Evolutionary conservation across 1,140 invertebrate genomes (phyloP), one percentile per base, ranked within the genome.

Genomic region (Chymomyza costata): DNA sequence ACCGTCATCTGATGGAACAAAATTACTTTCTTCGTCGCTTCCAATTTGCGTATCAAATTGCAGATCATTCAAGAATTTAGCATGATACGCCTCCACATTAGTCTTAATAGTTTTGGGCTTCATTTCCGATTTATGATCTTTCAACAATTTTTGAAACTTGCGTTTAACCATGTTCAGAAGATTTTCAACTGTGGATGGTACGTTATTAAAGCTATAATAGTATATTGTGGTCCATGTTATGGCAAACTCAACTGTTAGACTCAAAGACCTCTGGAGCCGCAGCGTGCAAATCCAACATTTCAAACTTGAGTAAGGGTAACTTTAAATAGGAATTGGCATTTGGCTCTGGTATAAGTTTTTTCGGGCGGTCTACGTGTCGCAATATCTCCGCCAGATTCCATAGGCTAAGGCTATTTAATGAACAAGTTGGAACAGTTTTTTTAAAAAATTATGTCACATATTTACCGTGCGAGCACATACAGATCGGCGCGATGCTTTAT

Each of bases 311-410:
- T n/a, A n/a, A n/a, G n/a, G n/a, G n/a, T n/a, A n/a, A n/a, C n/a
- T n/a, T n/a, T n/a, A n/a, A n/a, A n/a, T n/a, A 81, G 0, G 73
- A 66, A 45, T 68, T 84, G 0, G 83, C 83, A 67, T 85, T 85
- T 15, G 64, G 41, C 2, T 67, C 21, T 6, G 25, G 30, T 6
- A 40, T n/a, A n/a, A n/a, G n/a, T 39, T 78, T 71, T 1, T 68
- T 57, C 13, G 63, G 61, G 2, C 70, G 69, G n/a, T 74, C 82
- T 1, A 85, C 68, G 21, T 85, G 65, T 0, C 80, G 61, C 6
- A 85, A 35, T 10, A 85, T 74, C 39, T 84, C 82, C 8, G 65
- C 30, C 0, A 84, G 47, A 30, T 83, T 82, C 80, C 82, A 84
- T 45, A 85, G 51, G 2, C 53, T 52, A 1, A 69, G 19, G 34